Conservation (phyloP, 2,888 invertebrate species). For the Rhopalosiphum nymphaeae region DNA sequence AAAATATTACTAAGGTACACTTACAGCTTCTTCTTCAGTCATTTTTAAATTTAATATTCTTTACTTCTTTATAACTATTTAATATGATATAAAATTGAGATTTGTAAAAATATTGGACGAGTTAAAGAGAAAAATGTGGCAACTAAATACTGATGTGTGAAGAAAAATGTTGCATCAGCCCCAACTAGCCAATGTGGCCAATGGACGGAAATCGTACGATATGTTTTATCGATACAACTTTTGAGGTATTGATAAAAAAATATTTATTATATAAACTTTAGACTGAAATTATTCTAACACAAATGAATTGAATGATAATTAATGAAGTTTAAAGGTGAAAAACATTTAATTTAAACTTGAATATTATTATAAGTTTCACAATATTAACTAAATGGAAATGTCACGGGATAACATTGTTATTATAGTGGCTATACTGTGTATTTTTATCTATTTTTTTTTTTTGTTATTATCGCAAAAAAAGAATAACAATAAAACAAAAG, state of each 20-base stretch:
- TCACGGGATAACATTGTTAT: background rate
- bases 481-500: slow-evolving; percentile 65
- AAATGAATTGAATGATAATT: background rate
- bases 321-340: background rate
- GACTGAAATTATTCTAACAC: background rate
- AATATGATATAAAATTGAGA: background rate
- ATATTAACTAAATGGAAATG: background rate
- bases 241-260: slow-evolving; percentile 21
- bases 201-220: slow-evolving; percentile 44
- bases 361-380: background rate
- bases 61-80: background rate
- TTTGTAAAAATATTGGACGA: background rate
- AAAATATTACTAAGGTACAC: background rate
- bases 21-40: slow-evolving; percentile 74
- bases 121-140: slow-evolving; percentile 52
- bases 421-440: background rate
- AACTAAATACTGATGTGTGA: slow-evolving; percentile 13
- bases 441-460: slow-evolving; percentile 49
- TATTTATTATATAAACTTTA: background rate
- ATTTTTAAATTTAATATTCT: slow-evolving; percentile 69
- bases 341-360: background rate
- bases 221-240: slow-evolving; percentile 33
- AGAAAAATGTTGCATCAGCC: slow-evolving; percentile 65
- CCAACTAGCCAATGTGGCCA: slow-evolving; percentile 57
- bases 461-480: slow-evolving; percentile 50